Evolutionary conservation across 2,797 vertebrate genomes (phyloP).

Genomic region (Sandelia bainsii): DNA sequence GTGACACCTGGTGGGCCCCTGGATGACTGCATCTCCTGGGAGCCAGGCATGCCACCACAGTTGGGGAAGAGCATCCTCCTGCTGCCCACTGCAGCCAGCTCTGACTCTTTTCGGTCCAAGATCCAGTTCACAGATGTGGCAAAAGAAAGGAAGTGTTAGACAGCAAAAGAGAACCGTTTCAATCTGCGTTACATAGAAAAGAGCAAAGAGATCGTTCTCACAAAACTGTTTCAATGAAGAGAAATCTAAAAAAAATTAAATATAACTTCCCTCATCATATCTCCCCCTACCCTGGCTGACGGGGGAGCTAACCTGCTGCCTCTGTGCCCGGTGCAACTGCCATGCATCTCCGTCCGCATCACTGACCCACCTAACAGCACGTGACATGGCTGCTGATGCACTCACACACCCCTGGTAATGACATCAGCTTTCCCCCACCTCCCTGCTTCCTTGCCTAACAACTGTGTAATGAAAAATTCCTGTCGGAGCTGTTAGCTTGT

Average conservation of each 20-base stretch:
- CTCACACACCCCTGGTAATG: slow-evolving; percentile 93
- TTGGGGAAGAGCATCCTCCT: slow-evolving; percentile 98
- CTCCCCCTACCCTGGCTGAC: slow-evolving; percentile 60
- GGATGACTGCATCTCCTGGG: slow-evolving; percentile 90
- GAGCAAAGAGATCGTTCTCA: slow-evolving; percentile 11
- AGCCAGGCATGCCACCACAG: slow-evolving; percentile 76
- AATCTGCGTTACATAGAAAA: slow-evolving; percentile 23
- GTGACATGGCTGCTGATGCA: slow-evolving; percentile 98
- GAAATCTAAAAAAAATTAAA: slow-evolving; percentile 19
- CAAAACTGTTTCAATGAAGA: slow-evolving; percentile 10
- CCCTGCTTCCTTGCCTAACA: slow-evolving; percentile 70
- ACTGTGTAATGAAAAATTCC: slow-evolving; percentile 87
- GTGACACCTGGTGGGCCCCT: slow-evolving; percentile 90
- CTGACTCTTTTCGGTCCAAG: slow-evolving; percentile 90
- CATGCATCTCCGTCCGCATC: slow-evolving; percentile 93
- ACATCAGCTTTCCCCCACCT: slow-evolving; percentile 89
- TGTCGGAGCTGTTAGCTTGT: slow-evolving; percentile 73
- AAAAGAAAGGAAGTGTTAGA: slow-evolving; percentile 56
- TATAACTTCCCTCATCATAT: slow-evolving; percentile 35
- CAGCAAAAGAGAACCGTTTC: slow-evolving; percentile 25
- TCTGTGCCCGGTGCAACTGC: slow-evolving; percentile 86
- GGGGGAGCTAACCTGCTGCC: slow-evolving; percentile 83
- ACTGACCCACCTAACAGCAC: slow-evolving; percentile 95
- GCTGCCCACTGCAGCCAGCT: slow-evolving; percentile 89
- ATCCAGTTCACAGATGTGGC: slow-evolving; percentile 76